phyloP scores from a whole-genome alignment of 2,888 invertebrate genomes.

The Morpho helenor region DNA sequence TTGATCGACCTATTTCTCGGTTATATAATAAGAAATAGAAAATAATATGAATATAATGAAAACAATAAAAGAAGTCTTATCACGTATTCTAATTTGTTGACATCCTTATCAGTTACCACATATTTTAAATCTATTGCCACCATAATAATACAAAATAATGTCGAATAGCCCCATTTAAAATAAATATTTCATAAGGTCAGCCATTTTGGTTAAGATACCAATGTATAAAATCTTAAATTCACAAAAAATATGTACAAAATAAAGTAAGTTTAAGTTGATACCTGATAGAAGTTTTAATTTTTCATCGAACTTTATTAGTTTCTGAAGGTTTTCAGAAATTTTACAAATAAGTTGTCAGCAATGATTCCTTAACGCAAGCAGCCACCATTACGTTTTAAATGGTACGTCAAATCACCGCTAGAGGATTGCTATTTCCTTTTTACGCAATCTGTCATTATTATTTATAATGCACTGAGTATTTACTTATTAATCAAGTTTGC shows the following conservation, averaged over 20 bases:
- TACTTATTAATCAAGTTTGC: no score
- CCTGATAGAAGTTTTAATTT: constrained; percentile 39
- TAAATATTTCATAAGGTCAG: constrained; percentile 18
- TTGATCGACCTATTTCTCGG: no score
- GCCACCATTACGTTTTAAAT: constrained; percentile 67
- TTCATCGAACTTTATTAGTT: constrained; percentile 40
- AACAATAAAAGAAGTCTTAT: background rate
- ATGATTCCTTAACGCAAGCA: constrained; percentile 58
- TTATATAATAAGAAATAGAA: no score
- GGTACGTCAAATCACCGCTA: constrained; percentile 16
- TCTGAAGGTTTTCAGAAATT: constrained; percentile 58
- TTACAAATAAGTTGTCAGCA: constrained; percentile 72
- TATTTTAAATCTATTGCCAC: constrained; percentile 44
- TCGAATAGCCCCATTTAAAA: background rate
- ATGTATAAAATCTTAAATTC: constrained; percentile 4
- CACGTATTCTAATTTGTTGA: constrained; percentile 32
- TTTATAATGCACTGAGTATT: no score
- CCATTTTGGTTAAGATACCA: constrained; percentile 26
- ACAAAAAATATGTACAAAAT: background rate
- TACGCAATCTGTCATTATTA: no score
- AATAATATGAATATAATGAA: no score
- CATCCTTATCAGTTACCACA: constrained; percentile 33
- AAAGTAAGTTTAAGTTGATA: constrained; percentile 27
- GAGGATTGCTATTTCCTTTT: constrained; percentile 9
- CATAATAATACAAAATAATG: constrained; percentile 28